Conservation (phyloP, 2,113 vertebrate genomes). For the Pteropus alecto region DNA sequence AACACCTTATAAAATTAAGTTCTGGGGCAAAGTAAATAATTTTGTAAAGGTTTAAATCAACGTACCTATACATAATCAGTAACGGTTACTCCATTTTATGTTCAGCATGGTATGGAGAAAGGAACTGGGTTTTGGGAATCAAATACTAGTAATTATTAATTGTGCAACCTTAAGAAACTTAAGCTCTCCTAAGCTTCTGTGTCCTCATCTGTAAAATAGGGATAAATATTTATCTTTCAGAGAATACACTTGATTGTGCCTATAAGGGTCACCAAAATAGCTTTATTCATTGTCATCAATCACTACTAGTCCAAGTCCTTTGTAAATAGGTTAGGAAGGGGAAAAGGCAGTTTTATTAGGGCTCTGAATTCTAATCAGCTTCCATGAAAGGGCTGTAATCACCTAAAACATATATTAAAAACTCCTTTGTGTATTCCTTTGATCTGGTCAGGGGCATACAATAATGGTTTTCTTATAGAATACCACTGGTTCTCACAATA, state of each 20-base stretch:
- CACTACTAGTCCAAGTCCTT: neutral
- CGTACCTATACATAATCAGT: neutral
- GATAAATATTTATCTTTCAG: constrained; percentile 1
- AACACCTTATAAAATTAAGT: constrained; percentile 57
- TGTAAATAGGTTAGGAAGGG: neutral
- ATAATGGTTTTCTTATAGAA: neutral
- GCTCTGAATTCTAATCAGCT: neutral
- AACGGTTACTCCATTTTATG: constrained; percentile 19
- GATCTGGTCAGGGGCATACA: neutral
- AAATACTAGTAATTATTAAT: constrained; percentile 3
- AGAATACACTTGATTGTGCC: constrained; percentile 17
- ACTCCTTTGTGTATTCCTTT: neutral
- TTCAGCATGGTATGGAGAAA: neutral
- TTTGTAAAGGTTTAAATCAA: constrained; percentile 52
- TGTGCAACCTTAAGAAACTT: neutral
- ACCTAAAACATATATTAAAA: constrained; percentile 27
- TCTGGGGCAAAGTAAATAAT: constrained; percentile 45
- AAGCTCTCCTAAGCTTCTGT: neutral
- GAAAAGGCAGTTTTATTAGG: constrained; percentile 17
- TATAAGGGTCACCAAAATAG: neutral
- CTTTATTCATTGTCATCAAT: neutral
- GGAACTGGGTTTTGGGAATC: constrained; percentile 6
- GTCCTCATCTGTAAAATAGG: constrained; percentile 46
- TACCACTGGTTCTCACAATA: neutral
- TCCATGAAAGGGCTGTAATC: neutral